A percentile compares a stretch with the other conserved stretches of the same genome.
Conservation (phyloP, 2,888 invertebrate species). For the Hydroisotoma schaefferi region DNA sequence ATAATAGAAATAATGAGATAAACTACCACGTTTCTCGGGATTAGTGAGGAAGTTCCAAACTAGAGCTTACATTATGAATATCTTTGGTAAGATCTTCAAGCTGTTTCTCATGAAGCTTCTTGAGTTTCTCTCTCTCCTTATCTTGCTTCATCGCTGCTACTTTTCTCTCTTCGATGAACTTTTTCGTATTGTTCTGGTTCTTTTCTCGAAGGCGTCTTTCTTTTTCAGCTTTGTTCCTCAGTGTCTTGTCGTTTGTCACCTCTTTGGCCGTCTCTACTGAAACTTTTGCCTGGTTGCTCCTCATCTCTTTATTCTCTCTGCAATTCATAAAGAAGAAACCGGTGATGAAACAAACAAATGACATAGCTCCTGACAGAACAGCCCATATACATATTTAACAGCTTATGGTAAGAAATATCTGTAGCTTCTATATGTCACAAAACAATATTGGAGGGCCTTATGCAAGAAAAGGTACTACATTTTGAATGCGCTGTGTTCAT, state of each 20-base stretch:
- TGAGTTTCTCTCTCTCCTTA: constrained; percentile 86
- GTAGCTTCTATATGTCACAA: no score
- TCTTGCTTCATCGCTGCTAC: constrained; percentile 82
- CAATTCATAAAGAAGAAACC: constrained; percentile 22
- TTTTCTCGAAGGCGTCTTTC: constrained; percentile 90
- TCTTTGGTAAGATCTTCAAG: constrained; percentile 82
- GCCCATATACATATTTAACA: no score
- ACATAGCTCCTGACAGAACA: no score
- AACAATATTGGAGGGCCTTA: no score
- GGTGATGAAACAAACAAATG: background rate
- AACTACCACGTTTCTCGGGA: no score
- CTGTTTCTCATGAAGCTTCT: constrained; percentile 87
- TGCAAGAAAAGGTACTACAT: no score
- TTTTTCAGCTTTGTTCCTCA: constrained; percentile 94
- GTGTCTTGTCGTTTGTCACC: constrained; percentile 90
- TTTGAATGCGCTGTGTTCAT: no score
- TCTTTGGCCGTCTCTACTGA: constrained; percentile 96
- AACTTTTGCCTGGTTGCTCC: constrained; percentile 87
- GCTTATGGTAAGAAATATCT: no score
- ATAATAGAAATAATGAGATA: no score
- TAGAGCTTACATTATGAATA: constrained; percentile 69
- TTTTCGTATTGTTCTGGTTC: constrained; percentile 95
- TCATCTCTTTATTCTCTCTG: constrained; percentile 93
- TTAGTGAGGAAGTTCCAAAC: background rate
- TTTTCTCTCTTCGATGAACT: constrained; percentile 93